These are phyloP conservation scores for Leptopilina myrica DNA, from an alignment of 2,888 invertebrate genomes.

Conservation along the genomic window DNA sequence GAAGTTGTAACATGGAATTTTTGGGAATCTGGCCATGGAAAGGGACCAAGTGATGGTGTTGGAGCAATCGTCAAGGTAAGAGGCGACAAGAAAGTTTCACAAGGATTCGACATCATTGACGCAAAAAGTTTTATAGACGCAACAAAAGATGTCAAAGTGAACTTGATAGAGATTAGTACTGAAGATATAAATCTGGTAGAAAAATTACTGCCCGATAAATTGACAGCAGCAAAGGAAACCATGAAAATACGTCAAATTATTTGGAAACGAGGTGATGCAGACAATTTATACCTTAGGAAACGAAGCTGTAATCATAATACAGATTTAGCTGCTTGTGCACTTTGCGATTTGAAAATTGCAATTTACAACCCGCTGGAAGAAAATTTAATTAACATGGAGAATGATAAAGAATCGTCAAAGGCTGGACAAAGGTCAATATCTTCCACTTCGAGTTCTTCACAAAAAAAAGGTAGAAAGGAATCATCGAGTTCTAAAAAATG, in stretches of 20 bases:
- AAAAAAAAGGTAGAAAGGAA: not conserved
- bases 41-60: slow-evolving; percentile 22
- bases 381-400: not conserved
- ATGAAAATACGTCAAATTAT: slow-evolving; percentile 26
- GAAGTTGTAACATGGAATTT: slow-evolving; percentile 13
- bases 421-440: not conserved
- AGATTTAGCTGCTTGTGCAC: slow-evolving; percentile 7
- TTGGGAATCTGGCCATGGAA: slow-evolving; percentile 31
- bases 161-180: slow-evolving; percentile 9
- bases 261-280: slow-evolving; percentile 21
- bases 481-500: not conserved
- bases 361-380: slow-evolving; percentile 18
- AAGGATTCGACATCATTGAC: slow-evolving; percentile 22
- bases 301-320: slow-evolving; percentile 2
- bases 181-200: slow-evolving; percentile 23
- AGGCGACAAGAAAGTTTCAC: slow-evolving; percentile 15
- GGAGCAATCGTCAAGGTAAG: slow-evolving; percentile 8
- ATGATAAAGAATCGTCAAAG: not conserved
- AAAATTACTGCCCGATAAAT: slow-evolving; percentile 17
- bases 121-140: slow-evolving; percentile 27
- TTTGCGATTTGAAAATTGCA: slow-evolving; percentile 18
- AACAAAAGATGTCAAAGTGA: slow-evolving; percentile 11
- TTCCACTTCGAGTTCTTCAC: slow-evolving; percentile 3
- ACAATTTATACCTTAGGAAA: slow-evolving; percentile 31
- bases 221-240: slow-evolving; percentile 18